Percentiles rank a stretch among this genome's conserved stretches.
Conservation (phyloP, 2,797 vertebrate species). For the Phylloscopus collybita region DNA sequence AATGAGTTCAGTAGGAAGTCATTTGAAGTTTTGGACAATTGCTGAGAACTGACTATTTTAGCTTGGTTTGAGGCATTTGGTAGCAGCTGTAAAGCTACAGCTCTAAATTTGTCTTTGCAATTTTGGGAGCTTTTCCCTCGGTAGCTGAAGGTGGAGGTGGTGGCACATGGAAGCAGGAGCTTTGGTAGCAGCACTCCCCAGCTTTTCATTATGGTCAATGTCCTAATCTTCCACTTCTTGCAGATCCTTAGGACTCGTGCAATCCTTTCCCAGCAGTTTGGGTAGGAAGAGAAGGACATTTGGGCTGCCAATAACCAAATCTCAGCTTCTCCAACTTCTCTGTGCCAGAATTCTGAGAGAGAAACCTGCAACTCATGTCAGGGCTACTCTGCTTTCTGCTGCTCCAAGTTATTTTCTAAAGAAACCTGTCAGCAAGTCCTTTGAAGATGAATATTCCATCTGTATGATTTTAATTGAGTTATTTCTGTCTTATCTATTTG, state of each 20-base stretch:
- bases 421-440: neutral
- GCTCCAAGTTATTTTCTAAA: neutral
- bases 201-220: neutral
- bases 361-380: neutral
- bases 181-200: neutral
- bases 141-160: neutral
- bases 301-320: neutral
- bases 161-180: neutral
- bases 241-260: fast-evolving
- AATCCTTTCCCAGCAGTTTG: neutral
- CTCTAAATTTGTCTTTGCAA: neutral
- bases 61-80: neutral
- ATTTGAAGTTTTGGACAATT: neutral
- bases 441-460: neutral
- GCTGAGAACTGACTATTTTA: neutral
- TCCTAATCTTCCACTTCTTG: neutral
- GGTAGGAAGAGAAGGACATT: neutral
- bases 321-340: neutral
- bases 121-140: fast-evolving
- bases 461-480: neutral
- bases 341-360: neutral
- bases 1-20: neutral
- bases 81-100: neutral
- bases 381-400: neutral
- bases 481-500: neutral